Conservation (phyloP, 2,113 vertebrate species). For the Bos javanicus region DNA sequence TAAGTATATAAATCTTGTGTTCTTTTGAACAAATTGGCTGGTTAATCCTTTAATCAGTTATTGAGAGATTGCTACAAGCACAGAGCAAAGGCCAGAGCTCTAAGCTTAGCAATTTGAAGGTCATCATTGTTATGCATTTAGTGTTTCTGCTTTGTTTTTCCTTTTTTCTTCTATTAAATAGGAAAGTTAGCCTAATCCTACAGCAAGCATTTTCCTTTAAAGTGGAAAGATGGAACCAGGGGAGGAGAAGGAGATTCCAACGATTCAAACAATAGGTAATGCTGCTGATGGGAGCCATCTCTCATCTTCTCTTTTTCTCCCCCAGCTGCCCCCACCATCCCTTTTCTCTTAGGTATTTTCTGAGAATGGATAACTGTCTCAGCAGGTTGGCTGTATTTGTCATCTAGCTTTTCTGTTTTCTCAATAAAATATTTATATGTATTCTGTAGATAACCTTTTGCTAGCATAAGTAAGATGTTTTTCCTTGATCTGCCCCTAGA, state of each 20-base stretch:
- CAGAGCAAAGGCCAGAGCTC: slow-evolving; percentile 33
- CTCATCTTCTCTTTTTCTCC: background rate
- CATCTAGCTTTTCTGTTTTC: background rate
- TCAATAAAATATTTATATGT: background rate
- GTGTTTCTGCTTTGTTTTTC: slow-evolving; percentile 40
- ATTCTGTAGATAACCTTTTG: background rate
- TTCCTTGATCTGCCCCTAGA: background rate
- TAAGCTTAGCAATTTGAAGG: slow-evolving; percentile 55
- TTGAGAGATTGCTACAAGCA: slow-evolving; percentile 65
- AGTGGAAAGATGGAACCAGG: background rate
- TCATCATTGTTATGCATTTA: slow-evolving; percentile 60
- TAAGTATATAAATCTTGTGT: slow-evolving; percentile 66
- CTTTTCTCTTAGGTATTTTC: background rate
- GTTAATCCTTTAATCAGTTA: slow-evolving; percentile 76
- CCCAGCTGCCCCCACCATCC: no score
- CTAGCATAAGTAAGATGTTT: background rate
- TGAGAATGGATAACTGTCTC: background rate
- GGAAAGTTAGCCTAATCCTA: slow-evolving; percentile 35
- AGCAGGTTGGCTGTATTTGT: background rate
- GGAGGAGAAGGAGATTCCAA: background rate
- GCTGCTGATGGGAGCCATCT: background rate
- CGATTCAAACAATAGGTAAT: background rate
- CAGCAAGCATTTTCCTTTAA: background rate
- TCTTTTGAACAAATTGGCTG: slow-evolving; percentile 70
- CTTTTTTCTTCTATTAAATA: slow-evolving; percentile 18